Conservation (phyloP, 2,113 vertebrate species). For the Indicator maculatus region DNA sequence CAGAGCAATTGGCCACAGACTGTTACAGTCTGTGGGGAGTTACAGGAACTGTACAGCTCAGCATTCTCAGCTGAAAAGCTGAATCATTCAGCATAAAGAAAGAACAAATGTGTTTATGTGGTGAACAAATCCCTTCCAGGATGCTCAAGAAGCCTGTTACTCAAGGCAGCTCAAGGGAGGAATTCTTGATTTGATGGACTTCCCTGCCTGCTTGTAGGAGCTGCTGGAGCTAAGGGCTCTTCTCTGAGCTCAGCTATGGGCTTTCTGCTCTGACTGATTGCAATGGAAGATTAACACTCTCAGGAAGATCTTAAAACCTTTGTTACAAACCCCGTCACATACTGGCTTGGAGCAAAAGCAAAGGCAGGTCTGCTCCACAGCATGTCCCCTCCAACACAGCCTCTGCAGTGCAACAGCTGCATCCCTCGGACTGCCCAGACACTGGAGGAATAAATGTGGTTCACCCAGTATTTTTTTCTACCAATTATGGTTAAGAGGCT, state of each 20-base stretch:
- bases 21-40: background rate
- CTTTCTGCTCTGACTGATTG: background rate
- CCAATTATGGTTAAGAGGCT: background rate
- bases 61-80: background rate
- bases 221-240: background rate
- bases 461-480: background rate
- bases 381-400: background rate
- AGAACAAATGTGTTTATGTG: background rate
- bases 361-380: fast-evolving
- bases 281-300: background rate
- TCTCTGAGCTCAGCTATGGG: background rate
- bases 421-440: background rate
- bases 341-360: background rate
- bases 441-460: background rate
- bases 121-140: background rate
- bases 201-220: background rate
- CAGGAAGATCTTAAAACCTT: background rate
- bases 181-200: background rate
- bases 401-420: fast-evolving
- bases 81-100: background rate
- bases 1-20: background rate
- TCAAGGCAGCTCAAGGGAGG: background rate
- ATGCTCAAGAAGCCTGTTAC: background rate
- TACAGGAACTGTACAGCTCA: background rate
- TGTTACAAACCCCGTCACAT: background rate